Evolutionary conservation across 92 coral and sea anemone genomes (phyloP).

Genomic region (Plumapathes pennacea): DNA sequence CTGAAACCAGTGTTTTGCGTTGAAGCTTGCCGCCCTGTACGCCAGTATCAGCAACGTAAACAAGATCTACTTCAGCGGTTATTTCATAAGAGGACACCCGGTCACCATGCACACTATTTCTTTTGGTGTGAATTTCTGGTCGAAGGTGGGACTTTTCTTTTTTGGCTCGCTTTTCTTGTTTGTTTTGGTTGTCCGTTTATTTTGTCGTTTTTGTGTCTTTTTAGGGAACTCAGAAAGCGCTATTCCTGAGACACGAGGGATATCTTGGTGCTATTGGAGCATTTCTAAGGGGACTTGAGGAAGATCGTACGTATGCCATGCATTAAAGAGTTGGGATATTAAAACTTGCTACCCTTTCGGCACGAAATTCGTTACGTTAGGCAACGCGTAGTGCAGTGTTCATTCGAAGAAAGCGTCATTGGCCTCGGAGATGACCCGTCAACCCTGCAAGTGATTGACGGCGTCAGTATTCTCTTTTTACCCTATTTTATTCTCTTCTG

Average conservation of each 20-base stretch:
- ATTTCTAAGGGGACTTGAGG: conserved; percentile 89
- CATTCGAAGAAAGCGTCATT: too few relatives aligned
- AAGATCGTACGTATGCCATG: conserved; percentile 49
- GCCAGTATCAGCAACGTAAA: conserved; percentile 80
- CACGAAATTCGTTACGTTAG: too few relatives aligned
- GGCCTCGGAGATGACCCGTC: too few relatives aligned
- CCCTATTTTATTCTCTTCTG: too few relatives aligned
- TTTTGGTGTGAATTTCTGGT: conserved; percentile 93
- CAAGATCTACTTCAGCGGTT: conserved; percentile 88
- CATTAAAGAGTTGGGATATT: too few relatives aligned
- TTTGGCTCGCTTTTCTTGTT: neutral
- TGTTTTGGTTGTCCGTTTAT: too few relatives aligned
- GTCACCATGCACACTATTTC: conserved; percentile 93
- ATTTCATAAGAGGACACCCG: conserved; percentile 91
- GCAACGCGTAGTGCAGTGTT: too few relatives aligned
- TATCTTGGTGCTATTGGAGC: conserved; percentile 99
- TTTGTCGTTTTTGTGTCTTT: neutral
- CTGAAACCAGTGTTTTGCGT: too few relatives aligned
- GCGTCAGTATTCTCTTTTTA: too few relatives aligned
- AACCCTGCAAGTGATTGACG: too few relatives aligned
- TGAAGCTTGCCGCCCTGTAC: conserved; percentile 87
- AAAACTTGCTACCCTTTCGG: too few relatives aligned
- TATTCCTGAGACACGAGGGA: conserved; percentile 95
- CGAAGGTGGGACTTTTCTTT: conserved; percentile 60
- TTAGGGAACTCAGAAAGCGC: conserved; percentile 89